Base-by-base conservation (phyloP, 2,797 vertebrate species). In the Gymnoscopelus braueri region DNA sequence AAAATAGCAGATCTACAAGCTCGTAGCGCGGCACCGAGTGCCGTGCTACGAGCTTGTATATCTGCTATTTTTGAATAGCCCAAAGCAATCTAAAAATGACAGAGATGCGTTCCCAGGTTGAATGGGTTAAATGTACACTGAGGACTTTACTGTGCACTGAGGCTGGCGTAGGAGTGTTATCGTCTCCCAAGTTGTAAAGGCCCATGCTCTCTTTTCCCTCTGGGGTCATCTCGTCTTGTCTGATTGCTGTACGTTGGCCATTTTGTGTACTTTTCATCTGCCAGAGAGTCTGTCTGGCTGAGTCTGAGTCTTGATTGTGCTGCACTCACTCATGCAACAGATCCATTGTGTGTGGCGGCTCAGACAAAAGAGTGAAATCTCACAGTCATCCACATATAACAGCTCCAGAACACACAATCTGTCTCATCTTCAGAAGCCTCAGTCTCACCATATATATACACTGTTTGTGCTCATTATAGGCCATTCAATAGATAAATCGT, bases 401-500 rank as follows among this genome's bases (percentile, higher is more conserved):
- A 75, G 78, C 82, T 59, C 79, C 71, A 78, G 74, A 80, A 77
- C 78, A 14, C 81, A 24, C 80, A 84, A 83, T 85, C 83, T 60
- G 76, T 84, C 82, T 90, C 90, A 89, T 93, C 91, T 92, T 92
- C 83, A 88, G 87, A 89, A 89, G 82, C 1, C 80, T 67, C 63
- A 77, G 77, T 91, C 79, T 88, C 83, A 89, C 62, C 65, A 19
- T 19, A 91, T 87, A 91, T 83, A 77, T 86, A 84, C 73, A 72
- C 82, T 86, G 89, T 91, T 92, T 89, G 19, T 19, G 90, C 91
- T 94, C 92, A 91, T 94, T 92, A 93, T 58, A 84, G 85, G 67
- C 90, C 81, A 92, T 93, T 94, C 90, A 93, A 88, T 89, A 91
- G 89, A 92, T 90, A 88, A 91, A 93, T 91, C 90, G 85, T 86